Conservation (phyloP, 2,113 vertebrate species). For the Microcebus murinus region DNA sequence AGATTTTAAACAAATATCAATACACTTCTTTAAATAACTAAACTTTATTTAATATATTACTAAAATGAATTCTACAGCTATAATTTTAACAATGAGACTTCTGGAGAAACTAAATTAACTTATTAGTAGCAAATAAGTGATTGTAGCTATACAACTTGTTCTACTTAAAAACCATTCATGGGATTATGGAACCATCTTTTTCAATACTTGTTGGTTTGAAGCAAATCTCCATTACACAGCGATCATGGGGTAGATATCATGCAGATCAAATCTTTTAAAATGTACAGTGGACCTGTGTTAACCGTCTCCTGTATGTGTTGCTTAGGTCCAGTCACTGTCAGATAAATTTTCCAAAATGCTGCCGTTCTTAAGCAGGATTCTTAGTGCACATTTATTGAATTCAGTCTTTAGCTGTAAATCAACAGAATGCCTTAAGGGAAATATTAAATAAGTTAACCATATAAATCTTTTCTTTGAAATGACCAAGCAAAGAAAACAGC, state of each 20-base stretch:
- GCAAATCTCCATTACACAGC: not conserved
- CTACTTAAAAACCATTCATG: not conserved
- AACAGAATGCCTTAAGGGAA: conserved; percentile 23
- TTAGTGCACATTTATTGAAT: conserved; percentile 5
- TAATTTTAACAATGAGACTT: conserved; percentile 2
- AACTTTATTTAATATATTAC: not conserved
- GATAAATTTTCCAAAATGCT: not conserved
- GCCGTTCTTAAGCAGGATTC: not conserved
- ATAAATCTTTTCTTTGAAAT: conserved; percentile 20
- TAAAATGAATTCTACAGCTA: not conserved
- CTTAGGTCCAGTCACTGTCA: not conserved
- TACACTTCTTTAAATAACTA: not conserved
- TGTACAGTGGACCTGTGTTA: not conserved
- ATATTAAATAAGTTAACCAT: not conserved
- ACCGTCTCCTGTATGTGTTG: not conserved
- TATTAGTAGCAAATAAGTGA: not conserved
- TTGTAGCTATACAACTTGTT: not conserved
- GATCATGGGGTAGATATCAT: not conserved
- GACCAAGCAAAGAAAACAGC: not conserved
- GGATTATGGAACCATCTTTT: not conserved
- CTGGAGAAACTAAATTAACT: not conserved
- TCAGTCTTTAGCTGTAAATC: not conserved
- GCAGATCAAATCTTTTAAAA: not conserved
- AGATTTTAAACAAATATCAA: not conserved
- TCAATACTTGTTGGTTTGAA: not conserved